These are phyloP conservation scores for Polypedilum pembai DNA, from an alignment of 1,140 invertebrate species.

Conservation along the genomic window DNA sequence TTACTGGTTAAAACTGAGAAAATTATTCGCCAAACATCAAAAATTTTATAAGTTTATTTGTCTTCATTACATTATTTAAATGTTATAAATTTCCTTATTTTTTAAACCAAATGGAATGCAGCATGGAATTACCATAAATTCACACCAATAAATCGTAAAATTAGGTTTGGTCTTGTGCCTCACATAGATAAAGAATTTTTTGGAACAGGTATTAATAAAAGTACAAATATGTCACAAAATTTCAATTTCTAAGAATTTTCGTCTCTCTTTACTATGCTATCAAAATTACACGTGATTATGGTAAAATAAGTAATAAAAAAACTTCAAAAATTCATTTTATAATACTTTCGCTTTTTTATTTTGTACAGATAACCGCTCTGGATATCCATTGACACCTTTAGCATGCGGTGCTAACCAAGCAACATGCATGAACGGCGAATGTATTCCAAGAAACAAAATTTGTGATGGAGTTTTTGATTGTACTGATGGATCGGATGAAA, in stretches of 20 bases:
- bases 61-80: too few species aligned
- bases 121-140: slow-evolving; percentile 43
- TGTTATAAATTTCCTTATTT: not conserved
- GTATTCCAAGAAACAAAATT: slow-evolving; percentile 70
- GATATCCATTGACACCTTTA: slow-evolving; percentile 46
- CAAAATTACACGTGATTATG: slow-evolving; percentile 23
- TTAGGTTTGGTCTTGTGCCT: slow-evolving; percentile 41
- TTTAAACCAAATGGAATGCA: slow-evolving; percentile 36
- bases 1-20: too few species aligned
- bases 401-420: slow-evolving; percentile 71
- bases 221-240: not conserved
- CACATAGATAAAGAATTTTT: slow-evolving; percentile 43
- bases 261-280: not conserved
- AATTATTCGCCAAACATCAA: too few species aligned
- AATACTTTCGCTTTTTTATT: slow-evolving; percentile 21
- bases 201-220: slow-evolving; percentile 39
- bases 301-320: slow-evolving; percentile 10
- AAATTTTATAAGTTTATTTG: too few species aligned
- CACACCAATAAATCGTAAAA: slow-evolving; percentile 36
- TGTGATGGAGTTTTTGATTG: slow-evolving; percentile 80
- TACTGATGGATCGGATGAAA: slow-evolving; percentile 81
- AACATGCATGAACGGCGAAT: slow-evolving; percentile 84
- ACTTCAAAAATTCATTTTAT: not conserved
- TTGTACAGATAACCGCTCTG: slow-evolving; percentile 35
- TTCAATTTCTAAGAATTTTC: slow-evolving; percentile 17